Conservation (phyloP, 2,113 vertebrate genomes). For the Melanerpes aurifrons region DNA sequence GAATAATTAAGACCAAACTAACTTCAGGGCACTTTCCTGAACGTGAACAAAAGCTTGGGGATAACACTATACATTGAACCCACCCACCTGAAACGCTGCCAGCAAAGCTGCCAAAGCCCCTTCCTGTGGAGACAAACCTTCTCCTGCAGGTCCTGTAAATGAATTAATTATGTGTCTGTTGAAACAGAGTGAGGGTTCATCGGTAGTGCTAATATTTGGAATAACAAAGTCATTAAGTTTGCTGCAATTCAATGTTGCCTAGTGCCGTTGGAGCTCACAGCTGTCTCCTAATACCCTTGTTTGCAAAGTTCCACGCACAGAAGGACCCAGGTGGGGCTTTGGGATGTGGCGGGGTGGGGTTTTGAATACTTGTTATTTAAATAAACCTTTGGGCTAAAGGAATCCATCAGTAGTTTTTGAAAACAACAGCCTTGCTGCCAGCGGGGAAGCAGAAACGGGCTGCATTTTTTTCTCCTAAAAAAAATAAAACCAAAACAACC, state of each 20-base stretch:
- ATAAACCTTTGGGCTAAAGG: slow-evolving; percentile 28
- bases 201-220: slow-evolving; percentile 39
- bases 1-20: slow-evolving; percentile 44
- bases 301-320: neutral
- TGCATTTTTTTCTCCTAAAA: neutral
- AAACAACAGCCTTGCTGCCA: slow-evolving; percentile 23
- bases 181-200: slow-evolving; percentile 33
- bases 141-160: slow-evolving; percentile 54
- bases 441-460: neutral
- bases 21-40: slow-evolving; percentile 26
- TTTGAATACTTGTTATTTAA: slow-evolving; percentile 24
- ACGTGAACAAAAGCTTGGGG: slow-evolving; percentile 30
- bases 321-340: neutral
- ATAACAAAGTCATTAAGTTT: slow-evolving; percentile 52
- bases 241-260: neutral
- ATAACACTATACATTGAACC: slow-evolving; percentile 23
- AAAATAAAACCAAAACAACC: too few relatives aligned
- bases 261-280: neutral
- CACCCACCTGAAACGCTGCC: slow-evolving; percentile 17
- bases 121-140: slow-evolving; percentile 26
- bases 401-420: neutral
- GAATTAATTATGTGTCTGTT: slow-evolving; percentile 45
- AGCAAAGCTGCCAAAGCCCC: slow-evolving; percentile 33
- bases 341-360: neutral
- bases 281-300: neutral